Base-by-base conservation (phyloP, 2,888 invertebrate genomes). In the Gordius sp. region DNA sequence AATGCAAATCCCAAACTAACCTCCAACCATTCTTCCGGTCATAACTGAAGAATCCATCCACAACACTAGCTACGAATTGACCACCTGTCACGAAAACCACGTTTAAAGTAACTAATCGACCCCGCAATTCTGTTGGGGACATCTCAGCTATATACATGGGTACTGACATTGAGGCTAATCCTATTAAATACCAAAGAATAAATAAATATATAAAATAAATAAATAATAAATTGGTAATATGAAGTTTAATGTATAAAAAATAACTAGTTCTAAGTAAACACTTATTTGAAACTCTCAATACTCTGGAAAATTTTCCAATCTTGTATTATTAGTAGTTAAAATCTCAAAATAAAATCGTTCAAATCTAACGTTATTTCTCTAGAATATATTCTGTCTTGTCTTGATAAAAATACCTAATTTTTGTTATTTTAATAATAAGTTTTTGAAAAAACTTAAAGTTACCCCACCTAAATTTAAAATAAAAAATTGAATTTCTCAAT, bases 81-180 rank as follows among this genome's bases (percentile, higher is more conserved):
- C 75, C 75, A 18, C 70, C 70, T 2, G 74, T 73, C 60, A 75
- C 71, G 64, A 73, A 72, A 26, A 72, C 61, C 56, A 67, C 69
- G 63, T 75, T 74, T 26, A 71, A 61, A 0, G 74, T 72, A 25
- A 75, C 72, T 39, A 75, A 65, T 2, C 67, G 64, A 24, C 75
- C 75, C 27, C 75, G 65, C 24, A 70, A 63, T 54, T 69, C 66
- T 2, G 68, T 61, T 1, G 74, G 73, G 0, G 75, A 68, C 56
- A 70, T 67, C 64, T 75, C 75, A 25, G 73, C 72, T 41, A 76
- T 72, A 63, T 74, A 75, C 64, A 75, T 69, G 1, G 75, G 75
- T 2, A 74, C 71, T 39, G 72, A 71, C 72, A 73, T 74, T 1
- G 73, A 73, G 4, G 73, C 68, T 28, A 74, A 61, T 27, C 74